Conservation (phyloP, 1,140 invertebrate species). For the Heterodera schachtii region DNA sequence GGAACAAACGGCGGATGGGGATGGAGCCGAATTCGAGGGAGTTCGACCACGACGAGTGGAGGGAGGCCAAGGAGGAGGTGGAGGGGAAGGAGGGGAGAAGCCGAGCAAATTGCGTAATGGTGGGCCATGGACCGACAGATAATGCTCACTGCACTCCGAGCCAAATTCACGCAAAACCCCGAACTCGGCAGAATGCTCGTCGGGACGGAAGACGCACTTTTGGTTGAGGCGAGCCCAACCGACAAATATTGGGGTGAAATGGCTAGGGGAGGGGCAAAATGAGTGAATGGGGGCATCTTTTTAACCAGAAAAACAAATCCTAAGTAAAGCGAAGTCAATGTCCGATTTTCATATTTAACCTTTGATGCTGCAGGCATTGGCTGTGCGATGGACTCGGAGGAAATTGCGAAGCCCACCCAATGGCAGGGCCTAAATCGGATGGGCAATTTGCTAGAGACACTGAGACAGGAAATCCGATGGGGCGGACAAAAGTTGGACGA, state of each 20-base stretch:
- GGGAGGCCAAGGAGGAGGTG: slow-evolving; percentile 5
- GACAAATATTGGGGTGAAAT: slow-evolving; percentile 24
- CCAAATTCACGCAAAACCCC: slow-evolving; percentile 13
- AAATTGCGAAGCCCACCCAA: background rate
- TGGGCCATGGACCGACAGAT: background rate
- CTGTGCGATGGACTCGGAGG: slow-evolving; percentile 6
- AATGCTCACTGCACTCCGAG: slow-evolving; percentile 1
- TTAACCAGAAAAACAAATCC: too few species aligned
- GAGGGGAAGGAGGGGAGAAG: too few species aligned
- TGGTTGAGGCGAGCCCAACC: slow-evolving; percentile 21
- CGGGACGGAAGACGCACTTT: background rate
- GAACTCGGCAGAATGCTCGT: slow-evolving; percentile 9
- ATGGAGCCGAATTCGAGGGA: slow-evolving; percentile 7
- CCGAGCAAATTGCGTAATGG: too few species aligned
- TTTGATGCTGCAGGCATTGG: slow-evolving; percentile 10
- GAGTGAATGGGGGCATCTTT: too few species aligned
- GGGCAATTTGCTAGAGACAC: slow-evolving; percentile 2
- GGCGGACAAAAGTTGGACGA: too few species aligned
- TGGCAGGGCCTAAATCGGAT: slow-evolving; percentile 11
- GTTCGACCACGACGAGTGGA: slow-evolving; percentile 30
- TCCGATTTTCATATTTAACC: too few species aligned
- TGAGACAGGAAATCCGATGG: background rate
- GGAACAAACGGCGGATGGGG: background rate
- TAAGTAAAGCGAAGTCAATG: too few species aligned
- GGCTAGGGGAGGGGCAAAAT: too few species aligned